Evolutionary conservation across 35 echinoderm and acorn worm genomes (phyloP), one percentile per base, ranked within the genome.

Genomic region (Diadema setosum): DNA sequence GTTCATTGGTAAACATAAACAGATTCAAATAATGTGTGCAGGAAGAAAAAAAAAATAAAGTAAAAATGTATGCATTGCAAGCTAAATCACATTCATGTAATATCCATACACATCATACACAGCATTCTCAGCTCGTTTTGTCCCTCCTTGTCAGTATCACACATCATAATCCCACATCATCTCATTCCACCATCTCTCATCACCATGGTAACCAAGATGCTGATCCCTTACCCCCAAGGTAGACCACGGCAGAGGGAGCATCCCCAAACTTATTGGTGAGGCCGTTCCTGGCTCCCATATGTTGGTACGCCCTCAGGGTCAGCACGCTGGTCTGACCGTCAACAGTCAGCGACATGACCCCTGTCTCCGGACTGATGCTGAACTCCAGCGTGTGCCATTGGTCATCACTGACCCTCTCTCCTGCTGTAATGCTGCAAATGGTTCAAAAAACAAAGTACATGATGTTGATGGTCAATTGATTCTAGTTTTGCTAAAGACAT

Each of bases 351-450:
- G 73, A 78, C 73, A 78, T 78, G 35, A 78, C 34, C 21, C 73
- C 73, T 23, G 73, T 78, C 44, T 34, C 73, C 14, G 73, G 73
- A 41, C 34, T 78, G 73, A 78, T 78, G n/a, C 73, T 78, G 73
- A 78, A 78, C 1, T 26, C 9, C 2, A 78, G n/a, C 0, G 36
- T 78, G 40, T 78, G 73, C 73, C 73, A 78, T 14, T 78, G 73
- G 73, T 78, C 40, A 11, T 78, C 30, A n/a, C 40, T 78, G 7
- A 78, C 35, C 24, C 37, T 41, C 73, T 33, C 37, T 78, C 73
- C 73, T 15, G 40, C 73, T 14, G 73, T 78, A 1, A 78, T 0
- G 44, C 73, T 78, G 73, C 1, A 67, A 32, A 29, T 9, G 17
- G n/a, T n/a, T n/a, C n/a, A n/a, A n/a, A n/a, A n/a, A n/a, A n/a